Conservation (phyloP, 2,888 invertebrate genomes). For the Marronus borbonicus region DNA sequence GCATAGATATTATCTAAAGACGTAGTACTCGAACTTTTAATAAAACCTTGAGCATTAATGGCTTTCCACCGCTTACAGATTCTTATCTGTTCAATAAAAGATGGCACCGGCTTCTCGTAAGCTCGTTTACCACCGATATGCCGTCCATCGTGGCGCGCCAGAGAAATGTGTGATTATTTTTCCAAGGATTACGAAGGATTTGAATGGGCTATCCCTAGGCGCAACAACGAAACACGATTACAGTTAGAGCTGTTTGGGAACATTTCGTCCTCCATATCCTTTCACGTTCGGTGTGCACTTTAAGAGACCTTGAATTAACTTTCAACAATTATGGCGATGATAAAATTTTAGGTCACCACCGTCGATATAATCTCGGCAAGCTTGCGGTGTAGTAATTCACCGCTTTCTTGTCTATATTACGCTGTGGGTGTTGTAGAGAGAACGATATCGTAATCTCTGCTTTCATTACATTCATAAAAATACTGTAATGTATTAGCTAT, state of each 20-base stretch:
- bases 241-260: constrained; percentile 60
- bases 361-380: not conserved
- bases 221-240: constrained; percentile 63
- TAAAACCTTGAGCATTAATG: not conserved
- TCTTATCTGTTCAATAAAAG: constrained; percentile 28
- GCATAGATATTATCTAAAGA: too few relatives aligned
- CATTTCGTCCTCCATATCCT: constrained; percentile 54
- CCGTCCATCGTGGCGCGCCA: not conserved
- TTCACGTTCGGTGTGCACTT: constrained; percentile 53
- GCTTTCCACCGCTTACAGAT: not conserved
- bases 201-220: constrained; percentile 61
- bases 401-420: not conserved
- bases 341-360: constrained; percentile 18
- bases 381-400: not conserved
- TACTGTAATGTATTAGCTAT: not conserved
- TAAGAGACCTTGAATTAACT: constrained; percentile 31
- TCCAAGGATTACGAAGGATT: constrained; percentile 59
- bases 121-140: not conserved
- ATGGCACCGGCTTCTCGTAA: constrained; percentile 6
- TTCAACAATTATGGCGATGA: constrained; percentile 7
- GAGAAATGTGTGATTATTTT: constrained; percentile 57
- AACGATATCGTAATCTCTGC: not conserved
- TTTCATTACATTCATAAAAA: constrained; percentile 11
- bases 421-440: not conserved
- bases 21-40: too few relatives aligned